Percentiles rank a stretch among this genome's conserved stretches.
These are phyloP conservation scores for Margarornis squamiger DNA, from an alignment of 2,797 vertebrate genomes.

Conservation along the genomic window DNA sequence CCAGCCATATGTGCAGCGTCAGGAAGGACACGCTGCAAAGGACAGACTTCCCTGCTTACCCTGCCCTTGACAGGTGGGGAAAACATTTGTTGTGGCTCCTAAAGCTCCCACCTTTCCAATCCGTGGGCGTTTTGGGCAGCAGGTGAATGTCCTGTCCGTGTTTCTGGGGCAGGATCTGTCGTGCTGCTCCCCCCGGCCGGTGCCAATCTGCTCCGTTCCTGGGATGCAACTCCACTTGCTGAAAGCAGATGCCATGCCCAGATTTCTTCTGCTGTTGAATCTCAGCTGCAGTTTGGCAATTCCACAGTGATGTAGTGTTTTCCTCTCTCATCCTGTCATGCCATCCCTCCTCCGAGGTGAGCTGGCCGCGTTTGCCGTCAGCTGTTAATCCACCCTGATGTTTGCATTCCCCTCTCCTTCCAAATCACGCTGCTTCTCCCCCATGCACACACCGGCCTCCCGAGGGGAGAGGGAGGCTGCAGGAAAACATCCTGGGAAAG, in stretches of 20 bases:
- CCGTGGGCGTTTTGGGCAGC: rapidly evolving
- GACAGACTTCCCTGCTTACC: background rate
- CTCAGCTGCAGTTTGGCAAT: slow-evolving; percentile 54
- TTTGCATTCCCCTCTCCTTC: background rate
- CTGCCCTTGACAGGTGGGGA: slow-evolving; percentile 31
- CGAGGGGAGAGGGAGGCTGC: background rate
- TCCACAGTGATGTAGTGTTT: slow-evolving; percentile 26
- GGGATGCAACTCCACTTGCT: slow-evolving; percentile 1
- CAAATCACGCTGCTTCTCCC: background rate
- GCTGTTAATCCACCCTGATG: slow-evolving; percentile 27
- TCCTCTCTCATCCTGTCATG: slow-evolving; percentile 5
- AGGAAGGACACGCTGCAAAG: background rate
- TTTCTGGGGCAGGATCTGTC: background rate
- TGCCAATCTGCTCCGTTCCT: background rate
- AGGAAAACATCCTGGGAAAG: background rate
- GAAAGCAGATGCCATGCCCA: slow-evolving; percentile 48
- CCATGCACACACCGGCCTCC: background rate
- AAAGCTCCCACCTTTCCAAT: background rate
- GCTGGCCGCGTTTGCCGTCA: slow-evolving; percentile 1
- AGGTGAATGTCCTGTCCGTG: background rate
- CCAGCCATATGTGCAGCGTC: background rate
- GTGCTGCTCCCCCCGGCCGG: background rate
- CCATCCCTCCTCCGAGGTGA: slow-evolving; percentile 45
- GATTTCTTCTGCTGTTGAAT: slow-evolving; percentile 38
- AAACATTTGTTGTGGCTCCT: background rate